A percentile compares a stretch with the other conserved stretches of the same genome.
Conservation (phyloP, 2,888 invertebrate genomes). For the Drymonia ruficornis region DNA sequence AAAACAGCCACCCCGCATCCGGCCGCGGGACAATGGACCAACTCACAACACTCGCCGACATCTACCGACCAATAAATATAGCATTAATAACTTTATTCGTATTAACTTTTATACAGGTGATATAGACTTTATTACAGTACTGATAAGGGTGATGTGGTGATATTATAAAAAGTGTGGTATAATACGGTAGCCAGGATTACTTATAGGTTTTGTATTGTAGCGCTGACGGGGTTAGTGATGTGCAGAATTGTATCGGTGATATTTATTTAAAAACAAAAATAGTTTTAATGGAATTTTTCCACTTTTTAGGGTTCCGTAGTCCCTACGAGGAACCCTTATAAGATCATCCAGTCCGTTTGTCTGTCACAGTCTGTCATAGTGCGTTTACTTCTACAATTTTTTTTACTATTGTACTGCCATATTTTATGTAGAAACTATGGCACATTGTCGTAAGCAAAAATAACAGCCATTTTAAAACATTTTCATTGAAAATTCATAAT, state of each 20-base stretch:
- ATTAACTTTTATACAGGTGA: slow-evolving; percentile 22
- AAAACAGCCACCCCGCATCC: slow-evolving; percentile 44
- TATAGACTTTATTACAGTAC: slow-evolving; percentile 19
- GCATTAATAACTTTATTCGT: slow-evolving; percentile 68
- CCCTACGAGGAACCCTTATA: too few relatives aligned
- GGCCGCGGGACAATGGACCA: slow-evolving; percentile 44
- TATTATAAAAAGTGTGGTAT: slow-evolving; percentile 62
- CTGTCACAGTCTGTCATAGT: too few relatives aligned
- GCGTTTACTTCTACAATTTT: too few relatives aligned
- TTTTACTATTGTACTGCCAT: too few relatives aligned
- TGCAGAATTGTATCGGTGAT: slow-evolving; percentile 17
- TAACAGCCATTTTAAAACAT: too few relatives aligned
- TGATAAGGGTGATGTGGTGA: slow-evolving; percentile 22
- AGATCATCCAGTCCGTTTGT: too few relatives aligned
- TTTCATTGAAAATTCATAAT: too few relatives aligned
- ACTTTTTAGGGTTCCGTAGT: too few relatives aligned
- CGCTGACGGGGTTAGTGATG: slow-evolving; percentile 60
- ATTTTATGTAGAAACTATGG: too few relatives aligned
- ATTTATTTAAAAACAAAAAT: background rate
- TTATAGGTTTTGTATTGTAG: slow-evolving; percentile 66
- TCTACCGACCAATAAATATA: slow-evolving; percentile 69
- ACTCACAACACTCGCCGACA: slow-evolving; percentile 59
- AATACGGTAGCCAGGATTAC: slow-evolving; percentile 81
- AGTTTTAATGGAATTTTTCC: background rate
- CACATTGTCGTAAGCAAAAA: too few relatives aligned